Base-by-base conservation (phyloP, 1,140 invertebrate genomes). In the Polypedilum vanderplanki region DNA sequence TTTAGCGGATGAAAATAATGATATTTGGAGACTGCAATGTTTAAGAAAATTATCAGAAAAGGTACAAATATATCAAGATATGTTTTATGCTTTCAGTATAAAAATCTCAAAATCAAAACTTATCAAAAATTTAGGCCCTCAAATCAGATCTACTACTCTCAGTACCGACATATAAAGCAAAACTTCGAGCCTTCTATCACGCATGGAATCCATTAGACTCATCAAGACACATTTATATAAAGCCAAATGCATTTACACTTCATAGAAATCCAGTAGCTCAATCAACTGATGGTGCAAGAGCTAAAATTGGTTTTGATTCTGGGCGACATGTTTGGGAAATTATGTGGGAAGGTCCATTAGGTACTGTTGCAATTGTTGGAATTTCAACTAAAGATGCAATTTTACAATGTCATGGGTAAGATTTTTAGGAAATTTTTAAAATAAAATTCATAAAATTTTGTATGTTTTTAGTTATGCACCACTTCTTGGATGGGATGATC, bases 301-400 rank as follows among this genome's bases (percentile, higher is more conserved):
- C 93, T 12, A 98, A 98, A 88, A 93, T 98, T 79, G 94, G 98
- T 0, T 98, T 98, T 81, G 86, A 90, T 77, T 89, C 91, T 80
- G 98, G 97, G 7, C 88, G 97, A 77, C 97, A 99, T 86, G 93
- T 95, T 3, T 99, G 97, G 96, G 96, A 99, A 86, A 92, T 99
- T 0, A 96, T 97, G 81, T 99, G 97, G 97, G 96, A 98, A 88
- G 97, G 97, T 20, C 97, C 97, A 1, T 84, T 99, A 41, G 97
- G 96, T 1, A 98, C 95, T 15, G 95, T 97, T 8, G 95, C 96
- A 57, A 94, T 98, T 22, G 91, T 98, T 79, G 96, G 97, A 41
- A 92, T 99, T 78, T 94, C 96, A 33, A 98, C 97, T 3, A 96
- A 95, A 85, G 93, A 97, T 81, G 94, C 96, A 18, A 88, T 93